Evolutionary conservation across 2,888 invertebrate species (phyloP).

Genomic region (Sipha maydis): DNA sequence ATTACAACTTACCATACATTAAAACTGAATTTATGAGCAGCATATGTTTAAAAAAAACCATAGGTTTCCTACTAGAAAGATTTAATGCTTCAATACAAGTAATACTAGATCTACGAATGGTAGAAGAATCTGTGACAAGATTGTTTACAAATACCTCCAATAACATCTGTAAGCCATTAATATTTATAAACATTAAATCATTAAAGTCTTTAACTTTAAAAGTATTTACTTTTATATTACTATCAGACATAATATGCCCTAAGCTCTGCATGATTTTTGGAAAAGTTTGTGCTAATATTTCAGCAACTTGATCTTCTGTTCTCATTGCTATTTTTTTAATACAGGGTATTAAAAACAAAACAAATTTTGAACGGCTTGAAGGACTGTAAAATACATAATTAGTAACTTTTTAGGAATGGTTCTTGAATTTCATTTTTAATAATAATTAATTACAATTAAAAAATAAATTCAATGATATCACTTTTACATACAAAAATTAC

Average conservation of each 20-base stretch:
- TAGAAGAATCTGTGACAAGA: constrained; percentile 72
- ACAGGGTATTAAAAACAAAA: constrained; percentile 79
- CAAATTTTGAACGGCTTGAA: constrained; percentile 81
- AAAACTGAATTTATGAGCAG: constrained; percentile 56
- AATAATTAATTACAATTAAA: not conserved
- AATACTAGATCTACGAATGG: constrained; percentile 83
- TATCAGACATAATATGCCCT: constrained; percentile 77
- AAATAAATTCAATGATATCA: not conserved
- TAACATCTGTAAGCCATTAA: constrained; percentile 70
- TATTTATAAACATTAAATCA: not conserved
- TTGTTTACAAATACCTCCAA: constrained; percentile 77
- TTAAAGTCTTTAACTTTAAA: not conserved
- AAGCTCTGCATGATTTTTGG: constrained; percentile 75
- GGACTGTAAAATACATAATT: constrained; percentile 69
- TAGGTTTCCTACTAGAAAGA: constrained; percentile 79
- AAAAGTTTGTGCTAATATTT: constrained; percentile 75
- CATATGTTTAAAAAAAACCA: constrained; percentile 74
- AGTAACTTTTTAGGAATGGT: not conserved
- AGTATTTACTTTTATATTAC: constrained; percentile 74
- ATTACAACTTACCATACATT: constrained; percentile 45
- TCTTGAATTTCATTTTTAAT: too few relatives aligned
- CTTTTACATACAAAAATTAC: constrained; percentile 63
- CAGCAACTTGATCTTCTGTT: constrained; percentile 78
- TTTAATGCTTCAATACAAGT: constrained; percentile 84
- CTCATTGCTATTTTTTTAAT: constrained; percentile 78